phyloP scores from a whole-genome alignment of 2,797 vertebrate species.

The Lepus townsendii region DNA sequence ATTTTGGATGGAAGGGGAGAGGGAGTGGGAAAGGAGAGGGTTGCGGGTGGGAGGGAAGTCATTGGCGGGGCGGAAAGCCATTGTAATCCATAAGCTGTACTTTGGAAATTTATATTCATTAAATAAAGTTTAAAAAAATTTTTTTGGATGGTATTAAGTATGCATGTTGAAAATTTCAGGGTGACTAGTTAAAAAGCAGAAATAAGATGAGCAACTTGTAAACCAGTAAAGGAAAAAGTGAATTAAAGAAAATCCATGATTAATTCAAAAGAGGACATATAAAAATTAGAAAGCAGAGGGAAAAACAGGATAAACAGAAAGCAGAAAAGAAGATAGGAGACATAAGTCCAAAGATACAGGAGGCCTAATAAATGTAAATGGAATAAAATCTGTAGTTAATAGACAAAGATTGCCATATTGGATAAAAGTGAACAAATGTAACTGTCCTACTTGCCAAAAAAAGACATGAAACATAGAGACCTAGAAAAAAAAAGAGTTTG shows the following conservation, averaged over 20 bases:
- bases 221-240: constrained; percentile 16
- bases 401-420: neutral
- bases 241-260: constrained; percentile 9
- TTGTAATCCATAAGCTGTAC: too few relatives aligned
- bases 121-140: too few relatives aligned
- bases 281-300: constrained; percentile 12
- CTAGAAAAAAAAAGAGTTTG: neutral
- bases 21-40: too few relatives aligned
- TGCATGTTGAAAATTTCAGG: constrained; percentile 28
- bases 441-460: neutral
- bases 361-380: constrained; percentile 26
- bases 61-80: too few relatives aligned
- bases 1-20: constrained; percentile 22
- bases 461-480: constrained; percentile 4
- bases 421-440: constrained; percentile 26
- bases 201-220: constrained; percentile 21
- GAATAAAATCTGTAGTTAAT: constrained; percentile 51
- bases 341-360: neutral
- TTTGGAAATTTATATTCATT: too few relatives aligned
- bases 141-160: constrained; percentile 53
- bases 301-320: neutral
- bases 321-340: constrained; percentile 7
- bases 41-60: too few relatives aligned
- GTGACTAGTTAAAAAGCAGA: constrained; percentile 18
- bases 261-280: constrained; percentile 25